phyloP scores from a whole-genome alignment of 2,113 vertebrate genomes.

The Mustela nigripes region DNA sequence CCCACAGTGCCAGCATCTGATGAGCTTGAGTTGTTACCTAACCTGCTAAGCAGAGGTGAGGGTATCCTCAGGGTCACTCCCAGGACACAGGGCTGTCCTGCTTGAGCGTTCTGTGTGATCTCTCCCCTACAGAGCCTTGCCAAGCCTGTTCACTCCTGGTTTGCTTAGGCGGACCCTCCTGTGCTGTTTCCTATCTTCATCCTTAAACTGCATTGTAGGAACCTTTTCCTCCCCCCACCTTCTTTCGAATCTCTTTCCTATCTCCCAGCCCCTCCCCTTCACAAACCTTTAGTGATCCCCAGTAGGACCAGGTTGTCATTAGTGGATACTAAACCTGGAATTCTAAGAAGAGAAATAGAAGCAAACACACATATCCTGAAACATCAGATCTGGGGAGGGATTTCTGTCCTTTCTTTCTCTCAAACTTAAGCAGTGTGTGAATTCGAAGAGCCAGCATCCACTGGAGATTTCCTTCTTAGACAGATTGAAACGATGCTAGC shows the following conservation, averaged over 20 bases:
- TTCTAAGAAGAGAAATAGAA: not conserved
- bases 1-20: not conserved
- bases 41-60: not conserved
- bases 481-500: not conserved
- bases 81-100: not conserved
- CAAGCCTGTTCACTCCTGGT: not conserved
- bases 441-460: not conserved
- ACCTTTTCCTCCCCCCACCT: not conserved
- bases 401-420: not conserved
- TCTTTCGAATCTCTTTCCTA: not conserved
- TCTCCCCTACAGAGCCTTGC: not conserved
- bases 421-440: not conserved
- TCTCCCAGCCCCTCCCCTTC: too few species aligned
- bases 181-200: not conserved
- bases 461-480: not conserved
- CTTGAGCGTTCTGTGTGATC: not conserved
- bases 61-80: not conserved
- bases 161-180: not conserved
- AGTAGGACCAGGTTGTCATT: not conserved
- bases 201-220: not conserved
- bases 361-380: not conserved
- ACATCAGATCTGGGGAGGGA: not conserved
- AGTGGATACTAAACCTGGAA: not conserved
- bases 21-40: not conserved
- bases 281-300: not conserved